These are phyloP conservation scores for Augochlorella aurata DNA, from an alignment of 2,888 invertebrate genomes.

Conservation along the genomic window DNA sequence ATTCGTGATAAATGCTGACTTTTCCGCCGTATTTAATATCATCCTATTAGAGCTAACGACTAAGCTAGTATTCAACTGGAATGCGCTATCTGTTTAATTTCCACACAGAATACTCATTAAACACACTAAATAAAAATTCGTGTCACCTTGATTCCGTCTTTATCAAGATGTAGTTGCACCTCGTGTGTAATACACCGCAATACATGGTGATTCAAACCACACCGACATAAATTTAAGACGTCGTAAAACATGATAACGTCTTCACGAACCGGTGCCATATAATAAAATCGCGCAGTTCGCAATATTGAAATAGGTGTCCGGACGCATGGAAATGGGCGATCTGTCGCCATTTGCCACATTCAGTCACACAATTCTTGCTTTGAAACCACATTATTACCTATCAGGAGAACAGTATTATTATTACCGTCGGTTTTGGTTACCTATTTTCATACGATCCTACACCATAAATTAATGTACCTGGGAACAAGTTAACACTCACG, in stretches of 20 bases:
- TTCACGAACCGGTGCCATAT: background rate
- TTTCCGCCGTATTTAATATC: background rate
- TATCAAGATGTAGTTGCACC: background rate
- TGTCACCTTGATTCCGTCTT: background rate
- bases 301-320: background rate
- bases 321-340: background rate
- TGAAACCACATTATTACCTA: background rate
- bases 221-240: background rate
- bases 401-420: background rate
- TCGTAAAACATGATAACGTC: conserved; percentile 1
- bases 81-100: background rate
- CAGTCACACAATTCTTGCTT: background rate
- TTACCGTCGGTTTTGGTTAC: background rate
- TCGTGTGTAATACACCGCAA: background rate
- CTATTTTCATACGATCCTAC: background rate
- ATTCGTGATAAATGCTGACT: background rate
- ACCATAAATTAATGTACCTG: no score
- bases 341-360: background rate
- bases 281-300: background rate
- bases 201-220: background rate
- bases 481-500: no score
- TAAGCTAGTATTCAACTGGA: background rate
- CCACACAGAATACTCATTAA: background rate
- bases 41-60: background rate
- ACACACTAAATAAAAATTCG: background rate